A percentile compares a stretch with the other conserved stretches of the same genome.
phyloP scores from a whole-genome alignment of 2,797 vertebrate genomes.

The Tamandua tetradactyla region DNA sequence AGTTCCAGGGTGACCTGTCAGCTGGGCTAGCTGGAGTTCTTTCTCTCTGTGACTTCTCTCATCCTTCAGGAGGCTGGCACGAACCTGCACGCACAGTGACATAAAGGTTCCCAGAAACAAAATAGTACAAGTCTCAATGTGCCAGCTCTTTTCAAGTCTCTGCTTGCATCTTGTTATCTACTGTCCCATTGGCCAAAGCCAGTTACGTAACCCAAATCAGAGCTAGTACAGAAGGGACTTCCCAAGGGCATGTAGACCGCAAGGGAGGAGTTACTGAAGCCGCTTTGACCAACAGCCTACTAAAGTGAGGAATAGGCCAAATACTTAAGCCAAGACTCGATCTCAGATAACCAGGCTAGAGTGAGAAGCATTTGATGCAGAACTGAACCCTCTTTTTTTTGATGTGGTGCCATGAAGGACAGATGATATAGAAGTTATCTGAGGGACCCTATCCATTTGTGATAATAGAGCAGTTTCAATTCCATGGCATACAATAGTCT shows the following conservation, averaged over 20 bases:
- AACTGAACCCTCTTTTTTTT: constrained; percentile 3
- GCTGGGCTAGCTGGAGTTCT: not conserved
- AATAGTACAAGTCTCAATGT: not conserved
- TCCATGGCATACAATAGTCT: not conserved
- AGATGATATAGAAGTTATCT: not conserved
- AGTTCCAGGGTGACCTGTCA: not conserved
- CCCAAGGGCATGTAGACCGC: no score
- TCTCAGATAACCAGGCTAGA: not conserved
- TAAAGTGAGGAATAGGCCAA: not conserved
- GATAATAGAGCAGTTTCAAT: not conserved
- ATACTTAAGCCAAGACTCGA: not conserved
- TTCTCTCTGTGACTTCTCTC: not conserved
- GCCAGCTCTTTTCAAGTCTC: not conserved
- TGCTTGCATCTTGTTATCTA: not conserved
- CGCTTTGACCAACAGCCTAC: not conserved
- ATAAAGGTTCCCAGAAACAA: not conserved
- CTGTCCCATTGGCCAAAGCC: not conserved
- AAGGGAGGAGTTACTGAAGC: not conserved
- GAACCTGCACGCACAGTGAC: not conserved
- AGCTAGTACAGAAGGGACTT: not conserved
- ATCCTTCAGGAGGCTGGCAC: not conserved
- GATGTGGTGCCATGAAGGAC: not conserved
- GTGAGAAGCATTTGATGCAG: not conserved
- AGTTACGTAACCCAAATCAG: not conserved
- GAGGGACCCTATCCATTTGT: not conserved